Evolutionary conservation across 2,113 vertebrate species (phyloP).

Genomic region (Hippocampus guttulatus): DNA sequence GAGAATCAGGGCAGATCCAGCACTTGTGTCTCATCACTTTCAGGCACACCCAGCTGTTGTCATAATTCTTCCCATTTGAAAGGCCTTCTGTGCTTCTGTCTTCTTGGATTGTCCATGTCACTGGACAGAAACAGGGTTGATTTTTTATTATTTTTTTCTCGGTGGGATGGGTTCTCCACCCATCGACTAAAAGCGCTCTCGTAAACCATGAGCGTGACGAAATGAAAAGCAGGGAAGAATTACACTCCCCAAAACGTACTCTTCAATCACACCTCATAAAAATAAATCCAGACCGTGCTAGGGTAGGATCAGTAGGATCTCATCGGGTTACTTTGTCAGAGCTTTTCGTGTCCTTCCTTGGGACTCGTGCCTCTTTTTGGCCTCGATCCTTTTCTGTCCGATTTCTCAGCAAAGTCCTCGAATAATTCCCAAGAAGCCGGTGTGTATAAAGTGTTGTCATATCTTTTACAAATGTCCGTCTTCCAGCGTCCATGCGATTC

Average conservation of each 20-base stretch:
- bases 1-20: constrained; percentile 53
- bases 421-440: neutral
- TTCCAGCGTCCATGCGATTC: constrained; percentile 49
- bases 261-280: neutral
- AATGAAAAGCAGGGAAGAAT: neutral
- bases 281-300: neutral
- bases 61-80: constrained; percentile 26
- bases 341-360: neutral
- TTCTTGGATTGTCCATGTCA: constrained; percentile 10
- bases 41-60: constrained; percentile 60
- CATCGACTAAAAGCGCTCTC: neutral
- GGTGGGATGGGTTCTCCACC: neutral
- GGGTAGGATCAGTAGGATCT: neutral
- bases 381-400: neutral
- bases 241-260: neutral
- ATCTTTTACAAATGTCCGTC: neutral
- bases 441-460: neutral
- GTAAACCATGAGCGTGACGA: neutral
- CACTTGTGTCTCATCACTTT: constrained; percentile 56
- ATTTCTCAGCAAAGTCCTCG: neutral
- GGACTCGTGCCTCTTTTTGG: neutral
- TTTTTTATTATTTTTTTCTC: neutral
- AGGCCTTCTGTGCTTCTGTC: constrained; percentile 8
- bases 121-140: neutral
- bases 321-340: neutral